These are phyloP conservation scores for Torymus aiolomorphi DNA, from an alignment of 2,888 invertebrate species.

Conservation along the genomic window DNA sequence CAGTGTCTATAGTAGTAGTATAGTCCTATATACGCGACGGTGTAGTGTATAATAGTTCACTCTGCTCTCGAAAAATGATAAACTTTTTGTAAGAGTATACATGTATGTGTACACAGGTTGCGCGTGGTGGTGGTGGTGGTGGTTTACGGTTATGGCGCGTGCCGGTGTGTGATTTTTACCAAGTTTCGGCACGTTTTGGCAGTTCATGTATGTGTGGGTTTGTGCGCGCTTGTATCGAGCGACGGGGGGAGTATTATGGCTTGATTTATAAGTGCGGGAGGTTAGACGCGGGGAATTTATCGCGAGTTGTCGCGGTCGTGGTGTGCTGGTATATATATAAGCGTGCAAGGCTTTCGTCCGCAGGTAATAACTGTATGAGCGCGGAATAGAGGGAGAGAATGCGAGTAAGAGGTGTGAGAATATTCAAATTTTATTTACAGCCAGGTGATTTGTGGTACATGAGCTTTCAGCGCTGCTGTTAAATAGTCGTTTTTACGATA, in stretches of 20 bases:
- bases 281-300: conserved; percentile 20
- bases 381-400: no score
- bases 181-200: conserved; percentile 35
- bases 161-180: conserved; percentile 4
- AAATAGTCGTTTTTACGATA: no score
- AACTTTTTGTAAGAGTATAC: background rate
- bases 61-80: conserved; percentile 20
- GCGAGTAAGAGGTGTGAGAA: no score
- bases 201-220: background rate
- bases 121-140: no score
- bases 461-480: no score
- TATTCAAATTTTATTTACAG: no score
- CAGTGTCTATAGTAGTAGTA: background rate
- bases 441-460: no score
- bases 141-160: conserved; percentile 23
- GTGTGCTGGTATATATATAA: no score
- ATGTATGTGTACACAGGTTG: background rate
- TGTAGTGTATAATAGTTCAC: background rate
- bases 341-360: no score
- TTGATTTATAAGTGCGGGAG: background rate
- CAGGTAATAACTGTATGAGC: no score
- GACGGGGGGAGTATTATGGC: background rate
- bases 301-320: background rate
- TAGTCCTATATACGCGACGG: background rate
- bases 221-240: background rate